Evolutionary conservation across 1,140 invertebrate species (phyloP).

Genomic region (Dryas iulia): DNA sequence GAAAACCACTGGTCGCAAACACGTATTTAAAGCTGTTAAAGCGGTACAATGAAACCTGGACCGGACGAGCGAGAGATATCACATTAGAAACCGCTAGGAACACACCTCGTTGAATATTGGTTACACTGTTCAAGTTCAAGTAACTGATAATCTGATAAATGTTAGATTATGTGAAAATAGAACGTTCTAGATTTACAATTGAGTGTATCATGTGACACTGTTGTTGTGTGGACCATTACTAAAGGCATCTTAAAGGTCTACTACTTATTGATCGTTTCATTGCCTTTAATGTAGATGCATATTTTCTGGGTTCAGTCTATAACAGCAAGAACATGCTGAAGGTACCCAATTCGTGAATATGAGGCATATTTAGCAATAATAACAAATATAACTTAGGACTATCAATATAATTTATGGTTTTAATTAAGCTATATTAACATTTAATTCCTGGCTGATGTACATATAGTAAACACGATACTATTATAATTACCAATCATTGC

Average conservation of each 20-base stretch:
- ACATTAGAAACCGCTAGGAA: conserved; percentile 60
- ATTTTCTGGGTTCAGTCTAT: too few species aligned
- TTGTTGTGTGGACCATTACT: conserved; percentile 18
- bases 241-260: background rate
- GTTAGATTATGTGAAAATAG: conserved; percentile 47
- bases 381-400: too few species aligned
- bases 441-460: too few species aligned
- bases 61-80: conserved; percentile 51
- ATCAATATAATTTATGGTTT: too few species aligned
- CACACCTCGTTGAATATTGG: conserved; percentile 58
- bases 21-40: conserved; percentile 12
- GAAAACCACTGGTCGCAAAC: conserved; percentile 18
- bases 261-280: background rate
- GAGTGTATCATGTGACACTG: conserved; percentile 18
- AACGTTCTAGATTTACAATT: conserved; percentile 40
- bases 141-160: conserved; percentile 49
- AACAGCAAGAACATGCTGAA: too few species aligned
- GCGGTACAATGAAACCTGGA: conserved; percentile 48
- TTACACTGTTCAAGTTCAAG: conserved; percentile 52
- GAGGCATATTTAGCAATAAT: too few species aligned
- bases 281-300: too few species aligned
- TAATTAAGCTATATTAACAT: too few species aligned
- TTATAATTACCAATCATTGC: conserved; percentile 20
- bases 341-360: too few species aligned
- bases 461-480: background rate